A percentile compares a stretch with the other conserved stretches of the same genome.
Evolutionary conservation across 2,113 vertebrate genomes (phyloP).

Genomic region (Herpailurus yagouaroundi): DNA sequence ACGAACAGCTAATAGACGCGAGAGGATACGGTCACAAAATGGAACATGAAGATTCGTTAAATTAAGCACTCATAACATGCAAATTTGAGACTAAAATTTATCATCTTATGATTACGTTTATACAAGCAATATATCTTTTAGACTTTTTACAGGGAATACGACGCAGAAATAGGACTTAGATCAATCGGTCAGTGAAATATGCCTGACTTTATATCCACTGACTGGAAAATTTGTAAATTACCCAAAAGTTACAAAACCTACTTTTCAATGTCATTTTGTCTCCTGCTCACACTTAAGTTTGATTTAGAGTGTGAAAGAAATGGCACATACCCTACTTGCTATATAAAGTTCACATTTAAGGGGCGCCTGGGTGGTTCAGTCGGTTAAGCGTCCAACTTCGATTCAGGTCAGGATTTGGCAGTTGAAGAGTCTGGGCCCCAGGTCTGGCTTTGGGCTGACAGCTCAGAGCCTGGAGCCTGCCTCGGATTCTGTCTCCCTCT

Average conservation of each 20-base stretch:
- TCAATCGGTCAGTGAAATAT: neutral
- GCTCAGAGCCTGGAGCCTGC: too few species aligned
- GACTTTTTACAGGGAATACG: neutral
- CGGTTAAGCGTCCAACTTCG: too few species aligned
- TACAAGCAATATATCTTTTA: neutral
- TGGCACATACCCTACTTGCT: neutral
- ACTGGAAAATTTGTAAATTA: neutral
- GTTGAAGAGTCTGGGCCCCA: too few species aligned
- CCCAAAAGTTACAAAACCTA: neutral
- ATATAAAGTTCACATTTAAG: neutral
- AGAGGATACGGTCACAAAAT: neutral
- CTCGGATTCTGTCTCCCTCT: too few species aligned
- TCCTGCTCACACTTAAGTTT: neutral
- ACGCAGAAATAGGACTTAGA: neutral
- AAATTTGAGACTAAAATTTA: neutral
- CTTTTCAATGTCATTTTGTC: constrained; percentile 22
- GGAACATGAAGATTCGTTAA: fast-evolving
- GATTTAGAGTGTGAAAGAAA: neutral
- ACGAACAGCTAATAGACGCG: neutral
- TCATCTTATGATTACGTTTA: neutral
- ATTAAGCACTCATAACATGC: neutral
- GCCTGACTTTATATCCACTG: neutral
- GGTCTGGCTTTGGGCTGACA: too few species aligned
- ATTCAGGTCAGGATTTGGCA: too few species aligned
- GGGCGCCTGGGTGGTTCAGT: too few species aligned